Base-by-base conservation (phyloP, 2,888 invertebrate species). In the Bimastos eiseni region DNA sequence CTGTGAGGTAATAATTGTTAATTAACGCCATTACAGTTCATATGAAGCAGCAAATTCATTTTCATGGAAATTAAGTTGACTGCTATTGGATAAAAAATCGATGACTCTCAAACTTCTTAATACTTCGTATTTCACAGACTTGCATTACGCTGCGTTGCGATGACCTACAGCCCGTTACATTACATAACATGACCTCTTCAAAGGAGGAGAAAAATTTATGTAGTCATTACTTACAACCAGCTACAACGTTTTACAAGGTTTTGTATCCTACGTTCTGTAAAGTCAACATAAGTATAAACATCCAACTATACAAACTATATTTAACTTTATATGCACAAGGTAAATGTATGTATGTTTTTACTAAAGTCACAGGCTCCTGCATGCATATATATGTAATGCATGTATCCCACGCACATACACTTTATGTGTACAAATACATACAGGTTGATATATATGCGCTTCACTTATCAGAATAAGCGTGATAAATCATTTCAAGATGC, bases 401-500 rank as follows among this genome's bases (percentile, higher is more conserved):
- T 70, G 8, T 17, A 30, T 70, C 4, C 6, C 2, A 24, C 11
- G 24, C 6, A 49, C 24, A 49, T 49, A 70, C 8, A 11, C 41
- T 11, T 41, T 41, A 70, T 70, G 1, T 21, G 21, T 49, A n/a
- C 8, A 70, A n/a, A 70, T n/a, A n/a, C n/a, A n/a, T 70, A n/a
- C n/a, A 30, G 1, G 70, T 49, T 2, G 21, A 49, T 49, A 5
- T 70, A n/a, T 70, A 11, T 70, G 70, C 70, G 70, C 30, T 70
- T 70, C n/a, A 70, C 70, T 70, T 70, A 70, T 70, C 70, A 70
- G 70, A 70, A 70, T 70, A 5, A 70, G 70, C 70, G n/a, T n/a
- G 13, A 70, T 70, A 70, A 70, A 70, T 70, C 70, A 70, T 70
- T n/a, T 70, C 70, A 70, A 70, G 70, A 70, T n/a, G 70, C 70